Evolutionary conservation across 2,888 invertebrate species (phyloP).

Genomic region (Cremastinae sp.): DNA sequence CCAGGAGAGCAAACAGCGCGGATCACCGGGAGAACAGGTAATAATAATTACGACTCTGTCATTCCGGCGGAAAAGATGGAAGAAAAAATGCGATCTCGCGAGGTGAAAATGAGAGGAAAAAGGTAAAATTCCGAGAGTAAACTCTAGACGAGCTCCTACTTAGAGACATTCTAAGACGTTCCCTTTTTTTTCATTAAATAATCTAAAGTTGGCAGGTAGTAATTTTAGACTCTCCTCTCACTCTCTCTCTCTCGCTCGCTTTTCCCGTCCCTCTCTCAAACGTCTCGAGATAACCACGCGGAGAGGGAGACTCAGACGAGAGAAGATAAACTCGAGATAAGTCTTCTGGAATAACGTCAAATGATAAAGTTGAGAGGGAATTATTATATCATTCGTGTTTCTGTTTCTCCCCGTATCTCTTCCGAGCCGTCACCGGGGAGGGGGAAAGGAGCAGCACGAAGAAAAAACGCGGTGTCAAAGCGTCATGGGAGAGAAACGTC

Average conservation of each 20-base stretch:
- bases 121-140: slow-evolving; percentile 4
- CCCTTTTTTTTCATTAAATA: no score
- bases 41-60: slow-evolving; percentile 44
- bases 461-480: background rate
- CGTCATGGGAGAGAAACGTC: slow-evolving; percentile 16
- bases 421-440: background rate
- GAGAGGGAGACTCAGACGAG: slow-evolving; percentile 21
- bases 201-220: slow-evolving; percentile 1
- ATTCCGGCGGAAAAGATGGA: slow-evolving; percentile 4
- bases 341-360: slow-evolving; percentile 50
- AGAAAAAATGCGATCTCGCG: background rate
- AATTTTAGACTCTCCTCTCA: background rate
- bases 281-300: slow-evolving; percentile 48
- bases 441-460: slow-evolving; percentile 10
- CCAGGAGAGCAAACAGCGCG: slow-evolving; percentile 41
- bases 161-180: background rate
- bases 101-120: background rate
- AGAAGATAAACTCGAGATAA: slow-evolving; percentile 55
- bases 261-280: slow-evolving; percentile 27
- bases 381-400: slow-evolving; percentile 24
- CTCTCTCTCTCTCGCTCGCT: background rate
- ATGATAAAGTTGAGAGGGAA: slow-evolving; percentile 48
- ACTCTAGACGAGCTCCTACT: slow-evolving; percentile 16
- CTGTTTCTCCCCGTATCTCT: background rate
- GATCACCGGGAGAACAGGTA: slow-evolving; percentile 20